Conservation (phyloP, 2,888 invertebrate species). For the Pristionchus exspectatus region DNA sequence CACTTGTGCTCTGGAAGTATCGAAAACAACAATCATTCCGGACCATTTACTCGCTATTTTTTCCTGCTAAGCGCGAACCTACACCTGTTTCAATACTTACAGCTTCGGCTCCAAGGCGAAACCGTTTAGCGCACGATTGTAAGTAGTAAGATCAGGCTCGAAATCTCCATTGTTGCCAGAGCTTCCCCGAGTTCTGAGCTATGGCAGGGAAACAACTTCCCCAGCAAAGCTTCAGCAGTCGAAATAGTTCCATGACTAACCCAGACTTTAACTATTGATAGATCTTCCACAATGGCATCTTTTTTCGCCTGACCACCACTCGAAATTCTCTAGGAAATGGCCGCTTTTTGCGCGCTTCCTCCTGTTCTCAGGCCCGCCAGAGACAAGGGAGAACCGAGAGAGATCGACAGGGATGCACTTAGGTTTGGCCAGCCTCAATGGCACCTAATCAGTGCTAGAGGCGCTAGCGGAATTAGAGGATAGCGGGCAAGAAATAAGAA, state of each 20-base stretch:
- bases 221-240: too few relatives aligned
- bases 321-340: not conserved
- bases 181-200: not conserved
- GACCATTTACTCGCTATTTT: not conserved
- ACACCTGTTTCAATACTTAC: not conserved
- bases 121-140: not conserved
- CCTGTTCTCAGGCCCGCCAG: not conserved
- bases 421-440: conserved; percentile 21
- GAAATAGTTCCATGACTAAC: not conserved
- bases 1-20: not conserved
- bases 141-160: not conserved
- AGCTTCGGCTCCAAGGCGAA: not conserved
- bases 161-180: not conserved
- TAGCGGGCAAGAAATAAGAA: conserved; percentile 44
- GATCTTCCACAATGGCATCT: not conserved
- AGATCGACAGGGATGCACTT: not conserved
- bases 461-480: conserved; percentile 15
- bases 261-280: not conserved
- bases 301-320: conserved; percentile 31
- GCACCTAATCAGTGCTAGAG: conserved; percentile 23
- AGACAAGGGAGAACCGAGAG: not conserved
- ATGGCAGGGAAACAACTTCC: not conserved
- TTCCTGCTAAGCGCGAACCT: not conserved
- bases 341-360: not conserved
- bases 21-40: not conserved